Evolutionary conservation across 92 coral and sea anemone species (phyloP).

Genomic region (Porites divaricata): DNA sequence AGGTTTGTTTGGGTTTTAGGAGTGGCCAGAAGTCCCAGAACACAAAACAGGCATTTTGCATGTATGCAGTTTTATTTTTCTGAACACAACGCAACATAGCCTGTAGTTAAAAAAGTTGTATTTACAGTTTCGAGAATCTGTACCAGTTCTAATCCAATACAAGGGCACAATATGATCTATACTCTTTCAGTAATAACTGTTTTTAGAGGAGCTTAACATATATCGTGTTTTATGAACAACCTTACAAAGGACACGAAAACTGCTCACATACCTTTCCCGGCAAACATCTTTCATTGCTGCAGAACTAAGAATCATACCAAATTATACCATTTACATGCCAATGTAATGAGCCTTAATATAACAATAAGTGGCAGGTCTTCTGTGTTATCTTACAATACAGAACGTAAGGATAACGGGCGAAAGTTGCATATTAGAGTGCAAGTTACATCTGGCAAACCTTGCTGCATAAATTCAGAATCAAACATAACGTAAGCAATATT

Average conservation of each 20-base stretch:
- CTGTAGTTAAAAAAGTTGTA: neutral
- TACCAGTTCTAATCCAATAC: neutral
- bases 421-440: neutral
- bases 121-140: conserved; percentile 10
- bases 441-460: neutral
- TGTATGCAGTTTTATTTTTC: neutral
- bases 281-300: neutral
- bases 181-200: conserved; percentile 22
- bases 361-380: no score
- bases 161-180: neutral
- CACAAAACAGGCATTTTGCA: neutral
- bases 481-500: neutral
- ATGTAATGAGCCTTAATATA: no score
- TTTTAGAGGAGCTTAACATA: conserved; percentile 6
- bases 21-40: neutral
- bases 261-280: neutral
- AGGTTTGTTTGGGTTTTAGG: no score
- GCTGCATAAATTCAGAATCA: neutral
- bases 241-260: neutral
- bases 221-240: neutral
- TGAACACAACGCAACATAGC: neutral
- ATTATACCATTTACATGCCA: no score
- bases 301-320: neutral
- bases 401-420: neutral
- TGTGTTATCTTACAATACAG: neutral